Base-by-base conservation (phyloP, 1,140 invertebrate species). In the Trichonephila clavata region DNA sequence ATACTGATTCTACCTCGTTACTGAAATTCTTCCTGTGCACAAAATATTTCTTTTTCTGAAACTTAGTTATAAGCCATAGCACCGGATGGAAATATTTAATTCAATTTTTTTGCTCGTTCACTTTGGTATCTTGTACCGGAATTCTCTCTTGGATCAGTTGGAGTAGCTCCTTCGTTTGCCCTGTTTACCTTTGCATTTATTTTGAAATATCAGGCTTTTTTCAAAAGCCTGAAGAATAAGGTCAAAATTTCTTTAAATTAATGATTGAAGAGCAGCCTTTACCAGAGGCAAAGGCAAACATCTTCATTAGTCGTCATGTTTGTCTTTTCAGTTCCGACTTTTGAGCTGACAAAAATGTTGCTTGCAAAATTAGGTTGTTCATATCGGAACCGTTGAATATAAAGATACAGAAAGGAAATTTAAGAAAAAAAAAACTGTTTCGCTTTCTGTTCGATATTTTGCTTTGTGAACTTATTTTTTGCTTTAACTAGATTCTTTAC, bases 131-230 rank as follows among this genome's bases (percentile, higher is more conserved):
- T 13, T 57, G 18, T 24, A 10, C 5, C 7, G 27, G 18, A 60
- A 13, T 86, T 16, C 60, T n/a, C n/a, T n/a, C n/a, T 18, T 0
- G 50, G 14, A 43, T 39, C 61, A n/a, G 27, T 50, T 39, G 8
- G 50, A 59, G 24, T 39, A 77, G 63, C 65, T 61, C 57, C 89
- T 90, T 90, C 89, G 71, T 90, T 90, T 90, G 89, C 60, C 16
- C 39, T 90, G 89, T 90, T 90, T 90, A 59, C 81, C 89, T 90
- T 90, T 90, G 68, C 71, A 81, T 90, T 90, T 90, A 90, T 81
- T 68, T 81, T 50, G 32, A 81, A 90, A 80, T 88, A 88, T 88
- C 61, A 65, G 86, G 6, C 20, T n/a, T 21, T 88, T 50, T 88
- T 27, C 2, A 81, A 81, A 81, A 21, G 63, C 59, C 43, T 18